Base-by-base conservation (phyloP, 2,888 invertebrate genomes). In the Heliconius hortense region DNA sequence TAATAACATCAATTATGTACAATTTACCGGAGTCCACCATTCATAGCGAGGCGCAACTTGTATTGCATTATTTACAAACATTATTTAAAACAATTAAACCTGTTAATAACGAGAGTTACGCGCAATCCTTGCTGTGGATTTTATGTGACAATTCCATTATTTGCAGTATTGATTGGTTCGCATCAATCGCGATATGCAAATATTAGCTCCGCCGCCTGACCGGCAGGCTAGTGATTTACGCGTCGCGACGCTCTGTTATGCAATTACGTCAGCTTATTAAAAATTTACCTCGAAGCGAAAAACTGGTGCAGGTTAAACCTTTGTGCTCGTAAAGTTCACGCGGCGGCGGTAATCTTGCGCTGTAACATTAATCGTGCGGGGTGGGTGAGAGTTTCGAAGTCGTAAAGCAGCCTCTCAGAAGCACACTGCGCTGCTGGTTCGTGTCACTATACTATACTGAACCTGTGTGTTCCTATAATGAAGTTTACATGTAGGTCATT, bases 141-240 rank as follows among this genome's bases (percentile, higher is more conserved):
- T 87, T 88, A 89, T 89, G 88, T 86, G 89, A 88, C 86, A 89
- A 89, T 90, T 90, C 89, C 89, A 91, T 90, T 93, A 93, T 94
- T 94, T 94, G 91, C 91, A 87, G 89, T 90, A 93, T 92, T 93
- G 94, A 94, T 94, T 93, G 92, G 89, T 86, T 88, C 84, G 90
- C 90, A 93, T 93, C 92, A 93, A 93, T 94, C 91, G 90, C 88
- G 90, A 90, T 91, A 91, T 91, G 92, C 92, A 93, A 93, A 94
- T 93, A 94, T 93, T 94, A 90, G 92, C 89, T 81, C 84, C 85
- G 85, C 86, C 84, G 89, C 87, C 84, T 88, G 90, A 87, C 88
- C 89, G 87, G 86, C 84, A 81, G 84, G 82, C 85, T 83, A 81
- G 86, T 90, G 90, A 90, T 91, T 90, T 90, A 90, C 89, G 88